These are phyloP conservation scores for Sciurus carolinensis DNA, from an alignment of 2,797 vertebrate species.

Conservation along the genomic window DNA sequence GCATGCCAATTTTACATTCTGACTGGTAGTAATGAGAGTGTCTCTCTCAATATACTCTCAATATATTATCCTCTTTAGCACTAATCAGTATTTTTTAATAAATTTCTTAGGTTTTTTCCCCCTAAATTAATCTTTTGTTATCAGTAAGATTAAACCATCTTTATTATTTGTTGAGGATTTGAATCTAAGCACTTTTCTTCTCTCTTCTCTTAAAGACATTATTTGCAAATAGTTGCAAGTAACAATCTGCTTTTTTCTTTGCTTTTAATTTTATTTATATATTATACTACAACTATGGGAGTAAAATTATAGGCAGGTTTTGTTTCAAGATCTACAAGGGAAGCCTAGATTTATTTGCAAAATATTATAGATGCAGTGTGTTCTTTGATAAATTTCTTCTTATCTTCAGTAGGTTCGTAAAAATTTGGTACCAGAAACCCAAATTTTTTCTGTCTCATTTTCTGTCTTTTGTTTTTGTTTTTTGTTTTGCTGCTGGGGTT, in stretches of 20 bases:
- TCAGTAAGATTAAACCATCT: slow-evolving; percentile 21
- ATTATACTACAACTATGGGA: neutral
- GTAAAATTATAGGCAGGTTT: slow-evolving; percentile 47
- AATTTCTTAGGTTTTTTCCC: neutral
- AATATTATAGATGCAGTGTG: neutral
- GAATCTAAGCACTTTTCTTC: neutral
- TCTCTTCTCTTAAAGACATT: slow-evolving; percentile 13
- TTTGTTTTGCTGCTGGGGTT: no score
- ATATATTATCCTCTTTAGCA: slow-evolving; percentile 17
- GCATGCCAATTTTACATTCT: slow-evolving; percentile 13
- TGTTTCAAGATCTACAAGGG: slow-evolving; percentile 25
- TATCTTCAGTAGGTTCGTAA: slow-evolving; percentile 30
- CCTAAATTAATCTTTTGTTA: neutral
- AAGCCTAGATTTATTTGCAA: slow-evolving; percentile 50
- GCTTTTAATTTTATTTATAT: slow-evolving; percentile 52
- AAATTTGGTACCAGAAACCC: neutral
- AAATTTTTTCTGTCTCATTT: neutral
- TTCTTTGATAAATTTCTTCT: slow-evolving; percentile 34
- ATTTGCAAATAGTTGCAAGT: slow-evolving; percentile 13
- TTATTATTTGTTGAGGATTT: slow-evolving; percentile 30
- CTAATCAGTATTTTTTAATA: neutral
- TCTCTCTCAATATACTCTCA: neutral
- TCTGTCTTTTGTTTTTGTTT: neutral
- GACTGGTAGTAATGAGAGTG: neutral
- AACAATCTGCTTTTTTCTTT: neutral